These are phyloP conservation scores for Uromys caudimaculatus DNA, from an alignment of 2,797 vertebrate genomes.

Conservation along the genomic window DNA sequence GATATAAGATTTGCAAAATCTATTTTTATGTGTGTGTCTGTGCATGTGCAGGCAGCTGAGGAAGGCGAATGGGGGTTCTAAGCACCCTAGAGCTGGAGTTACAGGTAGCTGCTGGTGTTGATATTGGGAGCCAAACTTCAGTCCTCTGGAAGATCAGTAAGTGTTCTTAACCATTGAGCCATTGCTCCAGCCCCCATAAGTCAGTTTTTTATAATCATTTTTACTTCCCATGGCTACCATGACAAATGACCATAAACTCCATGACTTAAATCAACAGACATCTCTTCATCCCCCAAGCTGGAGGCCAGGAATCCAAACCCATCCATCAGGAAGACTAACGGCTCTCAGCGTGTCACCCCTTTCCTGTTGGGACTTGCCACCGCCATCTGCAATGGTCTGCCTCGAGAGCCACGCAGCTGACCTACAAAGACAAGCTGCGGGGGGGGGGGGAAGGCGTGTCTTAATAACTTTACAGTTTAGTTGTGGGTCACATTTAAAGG, in stretches of 20 bases:
- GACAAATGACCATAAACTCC: background rate
- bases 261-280: background rate
- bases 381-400: background rate
- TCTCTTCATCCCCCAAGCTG: background rate
- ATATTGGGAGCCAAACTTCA: background rate
- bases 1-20: background rate
- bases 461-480: background rate
- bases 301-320: background rate
- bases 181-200: background rate
- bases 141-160: background rate
- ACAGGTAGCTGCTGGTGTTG: background rate
- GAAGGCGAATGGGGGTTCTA: background rate
- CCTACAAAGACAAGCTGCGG: background rate
- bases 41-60: background rate
- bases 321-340: background rate
- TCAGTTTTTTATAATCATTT: background rate
- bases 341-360: background rate
- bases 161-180: background rate
- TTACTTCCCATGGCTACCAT: background rate
- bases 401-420: background rate
- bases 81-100: background rate
- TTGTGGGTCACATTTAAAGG: background rate
- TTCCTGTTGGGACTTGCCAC: background rate
- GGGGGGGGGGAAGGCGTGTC: too few relatives aligned
- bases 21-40: background rate